Evolutionary conservation across 2,888 invertebrate species (phyloP), one percentile per base, ranked within the genome.

Genomic region (Leptinotarsa juncta): DNA sequence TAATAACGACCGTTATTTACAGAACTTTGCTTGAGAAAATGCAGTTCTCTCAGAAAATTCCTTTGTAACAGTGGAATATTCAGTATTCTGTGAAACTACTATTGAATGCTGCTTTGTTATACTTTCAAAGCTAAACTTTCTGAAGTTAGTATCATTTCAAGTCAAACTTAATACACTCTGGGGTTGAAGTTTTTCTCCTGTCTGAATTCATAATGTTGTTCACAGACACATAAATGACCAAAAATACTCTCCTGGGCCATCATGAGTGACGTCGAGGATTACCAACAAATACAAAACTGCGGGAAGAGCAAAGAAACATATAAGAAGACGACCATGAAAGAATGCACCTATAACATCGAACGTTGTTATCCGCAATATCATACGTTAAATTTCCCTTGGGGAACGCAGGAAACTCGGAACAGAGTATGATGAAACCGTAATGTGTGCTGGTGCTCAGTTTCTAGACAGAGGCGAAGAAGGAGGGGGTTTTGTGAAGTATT

Each of bases 311-410:
- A 5, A 23, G 53, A 16, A 71, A 74, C 55, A 65, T 72, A 70
- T 71, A 70, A 75, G 68, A 71, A 71, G 66, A 50, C 74, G 78
- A 83, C 83, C 83, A 83, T 83, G 82, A 84, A 83, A 83, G 83
- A 82, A 83, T 84, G 83, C 82, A 83, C 81, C 83, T 82, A 84
- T 85, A 85, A 85, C 84, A 85, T 84, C 84, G 85, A 84, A 85
- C 83, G 83, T 83, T 82, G 85, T 85, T 86, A 86, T 85, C 84
- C 84, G 82, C 83, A 84, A 84, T 83, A 85, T 85, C 85, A 84
- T 84, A 83, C 84, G 84, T 84, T 83, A 85, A 86, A 86, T 86
- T 86, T 86, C 86, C 86, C 86, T 84, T 80, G 86, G 85, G 86
- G 82, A 83, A 83, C 82, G 82, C 80, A 81, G 81, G 81, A 76